A percentile compares a stretch with the other conserved stretches of the same genome.
Evolutionary conservation across 2,797 vertebrate species (phyloP).

Genomic region (Chrosomus eos): DNA sequence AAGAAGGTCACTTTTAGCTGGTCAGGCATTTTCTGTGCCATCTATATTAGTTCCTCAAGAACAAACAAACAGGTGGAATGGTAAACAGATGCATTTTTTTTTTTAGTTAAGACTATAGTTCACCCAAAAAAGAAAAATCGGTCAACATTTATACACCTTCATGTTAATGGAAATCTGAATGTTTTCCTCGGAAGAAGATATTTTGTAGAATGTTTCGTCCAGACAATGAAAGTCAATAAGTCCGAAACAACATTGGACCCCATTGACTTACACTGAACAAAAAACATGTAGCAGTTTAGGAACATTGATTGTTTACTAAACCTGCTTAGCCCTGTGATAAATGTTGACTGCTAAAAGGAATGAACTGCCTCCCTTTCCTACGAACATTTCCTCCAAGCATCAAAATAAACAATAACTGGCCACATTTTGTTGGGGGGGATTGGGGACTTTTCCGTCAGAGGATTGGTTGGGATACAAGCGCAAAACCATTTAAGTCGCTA

Average conservation of each 20-base stretch:
- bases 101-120: background rate
- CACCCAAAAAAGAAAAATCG: too few species aligned
- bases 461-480: background rate
- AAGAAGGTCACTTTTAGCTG: slow-evolving; percentile 24
- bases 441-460: background rate
- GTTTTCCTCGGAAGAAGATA: background rate
- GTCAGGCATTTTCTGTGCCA: slow-evolving; percentile 15
- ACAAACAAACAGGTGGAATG: slow-evolving; percentile 35
- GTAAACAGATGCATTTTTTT: background rate
- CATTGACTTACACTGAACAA: background rate
- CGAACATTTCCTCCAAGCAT: background rate
- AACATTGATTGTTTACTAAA: background rate
- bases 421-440: background rate
- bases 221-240: background rate
- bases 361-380: background rate
- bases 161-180: background rate
- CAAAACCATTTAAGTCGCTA: slow-evolving; percentile 11
- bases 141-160: background rate
- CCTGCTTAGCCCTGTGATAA: background rate
- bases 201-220: background rate
- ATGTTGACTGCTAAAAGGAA: background rate
- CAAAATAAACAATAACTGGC: slow-evolving; percentile 12
- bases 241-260: background rate
- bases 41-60: background rate
- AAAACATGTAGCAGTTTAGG: background rate